Conservation (phyloP, 2,888 invertebrate species). For the Cantharis flavilabris region DNA sequence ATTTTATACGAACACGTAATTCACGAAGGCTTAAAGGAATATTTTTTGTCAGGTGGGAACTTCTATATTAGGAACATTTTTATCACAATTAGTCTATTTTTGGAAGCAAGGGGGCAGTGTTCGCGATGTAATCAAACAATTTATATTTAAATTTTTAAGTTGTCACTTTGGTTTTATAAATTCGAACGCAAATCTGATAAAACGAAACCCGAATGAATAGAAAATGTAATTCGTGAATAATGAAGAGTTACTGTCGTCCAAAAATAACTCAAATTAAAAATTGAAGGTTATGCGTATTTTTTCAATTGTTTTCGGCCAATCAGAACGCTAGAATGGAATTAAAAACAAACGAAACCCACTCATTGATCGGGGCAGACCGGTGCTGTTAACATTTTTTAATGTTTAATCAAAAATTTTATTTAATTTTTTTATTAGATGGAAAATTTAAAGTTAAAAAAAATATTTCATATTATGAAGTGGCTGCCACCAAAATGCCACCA, state of each 20-base stretch:
- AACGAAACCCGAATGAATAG: not conserved
- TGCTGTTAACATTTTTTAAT: too few relatives aligned
- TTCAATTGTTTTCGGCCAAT: not conserved
- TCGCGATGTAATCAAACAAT: not conserved
- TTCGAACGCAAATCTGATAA: not conserved
- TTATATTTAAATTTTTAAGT: not conserved
- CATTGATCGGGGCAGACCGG: too few relatives aligned
- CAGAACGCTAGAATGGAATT: too few relatives aligned
- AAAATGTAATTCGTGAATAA: not conserved
- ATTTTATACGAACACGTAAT: not conserved
- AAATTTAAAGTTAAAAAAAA: too few relatives aligned
- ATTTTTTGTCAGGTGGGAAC: not conserved
- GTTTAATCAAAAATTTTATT: too few relatives aligned
- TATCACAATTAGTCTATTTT: not conserved
- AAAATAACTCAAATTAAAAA: not conserved
- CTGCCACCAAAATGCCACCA: too few relatives aligned
- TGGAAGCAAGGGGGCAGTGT: too few relatives aligned
- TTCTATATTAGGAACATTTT: not conserved
- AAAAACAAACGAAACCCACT: too few relatives aligned
- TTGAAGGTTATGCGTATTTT: not conserved
- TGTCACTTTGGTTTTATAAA: not conserved
- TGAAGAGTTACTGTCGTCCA: not conserved
- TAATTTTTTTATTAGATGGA: too few relatives aligned
- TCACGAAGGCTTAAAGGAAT: not conserved
- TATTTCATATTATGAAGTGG: too few relatives aligned